A percentile compares a stretch with the other conserved stretches of the same genome.
These are phyloP conservation scores for Lampris megalopsis DNA, from an alignment of 2,113 vertebrate species.

Conservation along the genomic window DNA sequence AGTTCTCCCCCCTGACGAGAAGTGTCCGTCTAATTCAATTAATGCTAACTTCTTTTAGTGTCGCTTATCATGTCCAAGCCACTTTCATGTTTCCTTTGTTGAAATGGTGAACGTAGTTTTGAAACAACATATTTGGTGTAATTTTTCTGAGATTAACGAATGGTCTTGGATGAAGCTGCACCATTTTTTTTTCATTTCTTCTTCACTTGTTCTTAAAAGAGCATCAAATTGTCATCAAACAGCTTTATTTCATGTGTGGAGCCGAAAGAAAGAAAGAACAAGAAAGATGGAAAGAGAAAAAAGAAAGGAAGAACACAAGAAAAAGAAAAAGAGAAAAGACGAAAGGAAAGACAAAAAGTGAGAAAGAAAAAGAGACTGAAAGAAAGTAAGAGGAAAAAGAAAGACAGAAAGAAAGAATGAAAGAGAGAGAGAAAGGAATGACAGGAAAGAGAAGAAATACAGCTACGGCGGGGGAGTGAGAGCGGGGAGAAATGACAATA, in stretches of 20 bases:
- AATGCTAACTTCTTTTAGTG: slow-evolving; percentile 54
- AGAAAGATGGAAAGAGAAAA: not conserved
- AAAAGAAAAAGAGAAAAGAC: not conserved
- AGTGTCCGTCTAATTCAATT: slow-evolving; percentile 51
- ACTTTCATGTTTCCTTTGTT: slow-evolving; percentile 21
- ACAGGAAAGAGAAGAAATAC: not conserved
- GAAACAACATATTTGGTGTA: not conserved
- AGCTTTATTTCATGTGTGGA: not conserved
- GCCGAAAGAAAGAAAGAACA: not conserved
- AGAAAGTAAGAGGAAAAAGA: not conserved
- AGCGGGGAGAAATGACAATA: slow-evolving; percentile 21
- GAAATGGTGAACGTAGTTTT: slow-evolving; percentile 5
- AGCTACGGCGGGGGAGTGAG: not conserved
- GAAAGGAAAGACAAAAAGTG: not conserved
- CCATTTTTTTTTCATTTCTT: too few species aligned
- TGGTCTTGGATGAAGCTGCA: slow-evolving; percentile 27
- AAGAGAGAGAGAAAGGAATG: not conserved
- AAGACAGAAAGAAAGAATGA: not conserved
- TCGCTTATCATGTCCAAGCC: slow-evolving; percentile 27
- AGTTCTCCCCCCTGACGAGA: slow-evolving; percentile 37
- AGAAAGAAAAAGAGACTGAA: not conserved
- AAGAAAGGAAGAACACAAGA: not conserved
- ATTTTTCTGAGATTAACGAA: slow-evolving; percentile 30
- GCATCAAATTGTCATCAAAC: too few species aligned
- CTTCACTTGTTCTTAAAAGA: too few species aligned